Conservation (phyloP, 2,797 vertebrate genomes). For the Acrossocheilus fasciatus region DNA sequence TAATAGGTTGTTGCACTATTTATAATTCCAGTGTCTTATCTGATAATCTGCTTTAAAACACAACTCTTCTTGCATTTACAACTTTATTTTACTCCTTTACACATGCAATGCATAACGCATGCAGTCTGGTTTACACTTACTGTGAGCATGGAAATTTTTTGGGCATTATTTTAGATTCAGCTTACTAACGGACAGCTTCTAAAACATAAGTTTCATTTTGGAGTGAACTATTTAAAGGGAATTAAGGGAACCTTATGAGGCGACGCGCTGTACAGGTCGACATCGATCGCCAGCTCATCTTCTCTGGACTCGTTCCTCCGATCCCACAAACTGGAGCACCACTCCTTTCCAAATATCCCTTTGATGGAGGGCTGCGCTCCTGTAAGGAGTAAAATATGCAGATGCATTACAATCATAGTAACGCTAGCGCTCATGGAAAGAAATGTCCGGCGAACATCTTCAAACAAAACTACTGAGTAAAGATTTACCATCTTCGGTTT, state of each 20-base stretch:
- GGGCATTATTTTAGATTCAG: neutral
- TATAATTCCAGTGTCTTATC: neutral
- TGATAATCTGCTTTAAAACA: neutral
- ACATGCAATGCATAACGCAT: neutral
- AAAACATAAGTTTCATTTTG: neutral
- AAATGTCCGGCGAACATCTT: neutral
- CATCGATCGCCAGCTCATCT: constrained; percentile 20
- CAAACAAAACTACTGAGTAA: neutral
- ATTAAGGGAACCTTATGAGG: constrained; percentile 64
- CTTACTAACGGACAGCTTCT: neutral
- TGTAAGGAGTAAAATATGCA: neutral
- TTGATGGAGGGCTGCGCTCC: constrained; percentile 67
- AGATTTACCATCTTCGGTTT: constrained; percentile 60
- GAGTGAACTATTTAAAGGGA: neutral
- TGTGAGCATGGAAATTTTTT: neutral
- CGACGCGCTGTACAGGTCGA: constrained; percentile 26
- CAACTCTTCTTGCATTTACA: neutral
- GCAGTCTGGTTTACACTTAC: neutral
- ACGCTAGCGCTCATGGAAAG: constrained; percentile 20
- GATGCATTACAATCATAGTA: neutral
- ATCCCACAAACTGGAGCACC: constrained; percentile 78
- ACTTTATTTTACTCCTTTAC: neutral
- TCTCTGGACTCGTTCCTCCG: constrained; percentile 62
- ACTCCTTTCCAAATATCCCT: constrained; percentile 77
- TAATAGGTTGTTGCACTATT: neutral